Evolutionary conservation across 2,797 vertebrate species (phyloP), one percentile per base, ranked within the genome.

Genomic region (Paguma larvata): DNA sequence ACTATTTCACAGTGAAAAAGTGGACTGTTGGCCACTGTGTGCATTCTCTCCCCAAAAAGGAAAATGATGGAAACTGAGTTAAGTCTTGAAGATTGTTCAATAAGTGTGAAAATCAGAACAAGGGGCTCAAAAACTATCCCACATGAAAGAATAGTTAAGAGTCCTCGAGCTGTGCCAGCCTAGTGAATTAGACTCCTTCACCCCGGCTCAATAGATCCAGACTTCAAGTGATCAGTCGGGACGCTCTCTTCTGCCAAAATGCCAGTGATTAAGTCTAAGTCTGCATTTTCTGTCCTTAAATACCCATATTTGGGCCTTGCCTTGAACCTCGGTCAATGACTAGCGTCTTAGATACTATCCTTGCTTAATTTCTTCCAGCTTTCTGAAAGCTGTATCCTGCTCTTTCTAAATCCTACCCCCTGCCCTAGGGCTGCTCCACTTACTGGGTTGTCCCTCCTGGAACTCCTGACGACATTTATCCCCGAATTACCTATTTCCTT

Each of bases 21-120:
- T 59, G 6, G 94, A n/a, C 72, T 92, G 18, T 73, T 77, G 18
- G 32, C 38, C 75, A n/a, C 53, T 86, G 79, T 65, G 27, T 93
- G 73, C 23, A 44, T 93, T 92, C 48, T 82, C 13, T 77, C 34
- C 32, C 19, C 32, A 46, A 68, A 46, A 94, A 93, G n/a, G 65
- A 93, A 97, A 78, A 92, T 82, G 30, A 77, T 77, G 19, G 56
- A 78, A 95, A 95, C 48, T n/a, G 53, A 93, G 34, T 89, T 51
- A 92, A 90, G 38, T 94, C 75, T 44, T 96, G 67, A 89, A 85
- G 75, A 95, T 38, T 78, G 21, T 92, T 95, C 87, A 23, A 14
- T 75, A 48, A 95, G 62, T 75, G 14, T 51, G 67, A 97, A 95
- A 95, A 95, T 92, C 41, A 90, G 62, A 95, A 90, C 48, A 80